Base-by-base conservation (phyloP, 2,797 vertebrate genomes). In the Echeneis naucrates region DNA sequence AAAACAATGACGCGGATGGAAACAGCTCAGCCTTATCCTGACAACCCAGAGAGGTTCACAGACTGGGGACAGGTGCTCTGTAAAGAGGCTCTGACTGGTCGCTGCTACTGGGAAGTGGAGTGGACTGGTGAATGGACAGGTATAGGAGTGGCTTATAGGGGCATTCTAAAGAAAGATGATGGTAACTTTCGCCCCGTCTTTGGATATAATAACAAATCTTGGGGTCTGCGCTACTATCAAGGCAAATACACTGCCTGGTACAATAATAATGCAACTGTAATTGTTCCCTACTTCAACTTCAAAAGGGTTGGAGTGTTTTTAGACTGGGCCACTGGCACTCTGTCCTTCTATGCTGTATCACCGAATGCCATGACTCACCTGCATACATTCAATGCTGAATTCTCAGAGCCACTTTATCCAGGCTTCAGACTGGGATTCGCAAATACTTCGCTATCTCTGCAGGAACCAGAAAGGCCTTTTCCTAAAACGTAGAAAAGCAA, bases 1-100 rank as follows among this genome's bases (percentile, higher is more conserved):
- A 61, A 42, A 37, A 8, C 2, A 24, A 76, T 78, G 35, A 70
- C 14, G 0, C 55, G 16, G 8, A 30, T 32, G 60, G 35, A 59
- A 45, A 51, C 56, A 2, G 60, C 24, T 24, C 82, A 78, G 30
- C 40, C 58, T 4, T 81, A 78, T 57, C 68, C 64, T 2, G 78
- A 84, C 47, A 45, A 2, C 42, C 72, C 75, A 19, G 82, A 78
- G 38, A 55, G 82, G 32, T 81, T 84, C 42, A 13, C 37, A 21
- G 78, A 84, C 68, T 81, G 75, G 75, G 82, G 78, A 24, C 82
- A 81, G 19, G 82, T 84, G 44, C 64, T 84, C 10, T 44, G 68
- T 8, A 32, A 55, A 37, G 75, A 81, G 42, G 44, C 12, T 67
- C 24, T 77, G 44, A 14, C 17, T 11, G 16, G 0, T 52, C 64